phyloP scores from a whole-genome alignment of 2,797 vertebrate genomes.

The Microctenopoma stevenorrisi region DNA sequence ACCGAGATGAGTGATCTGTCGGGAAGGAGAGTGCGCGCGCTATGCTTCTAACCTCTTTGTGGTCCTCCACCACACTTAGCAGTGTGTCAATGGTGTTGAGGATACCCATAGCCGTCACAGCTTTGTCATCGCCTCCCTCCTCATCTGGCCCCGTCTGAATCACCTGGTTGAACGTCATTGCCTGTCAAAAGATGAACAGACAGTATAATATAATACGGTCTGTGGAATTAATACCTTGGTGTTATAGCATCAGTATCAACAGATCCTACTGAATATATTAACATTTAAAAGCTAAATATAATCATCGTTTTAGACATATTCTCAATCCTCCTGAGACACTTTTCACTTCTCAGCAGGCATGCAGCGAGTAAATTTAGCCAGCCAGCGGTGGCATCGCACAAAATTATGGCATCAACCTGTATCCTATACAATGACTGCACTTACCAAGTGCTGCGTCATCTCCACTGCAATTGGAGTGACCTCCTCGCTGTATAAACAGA shows the following conservation, averaged over 20 bases:
- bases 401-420: neutral
- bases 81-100: slow-evolving; percentile 98
- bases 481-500: slow-evolving; percentile 99
- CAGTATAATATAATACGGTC: neutral
- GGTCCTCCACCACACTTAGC: slow-evolving; percentile 98
- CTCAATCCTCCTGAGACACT: no score
- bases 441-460: slow-evolving; percentile 99
- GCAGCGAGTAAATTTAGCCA: neutral
- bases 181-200: slow-evolving; percentile 78
- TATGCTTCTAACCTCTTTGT: slow-evolving; percentile 92
- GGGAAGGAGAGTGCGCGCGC: neutral
- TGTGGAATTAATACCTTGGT: neutral
- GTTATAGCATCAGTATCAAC: neutral
- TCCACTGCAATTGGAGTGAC: slow-evolving; percentile 99
- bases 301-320: neutral
- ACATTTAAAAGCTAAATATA: neutral
- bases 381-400: neutral
- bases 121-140: slow-evolving; percentile 98
- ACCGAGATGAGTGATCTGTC: slow-evolving; percentile 49
- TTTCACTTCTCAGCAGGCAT: neutral
- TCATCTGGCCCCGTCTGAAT: slow-evolving; percentile 98
- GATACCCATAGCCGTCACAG: slow-evolving; percentile 99
- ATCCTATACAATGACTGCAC: slow-evolving; percentile 40
- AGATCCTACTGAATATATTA: neutral
- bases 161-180: slow-evolving; percentile 99